phyloP scores from a whole-genome alignment of 1,140 invertebrate genomes.

The Gonioctena quinquepunctata region DNA sequence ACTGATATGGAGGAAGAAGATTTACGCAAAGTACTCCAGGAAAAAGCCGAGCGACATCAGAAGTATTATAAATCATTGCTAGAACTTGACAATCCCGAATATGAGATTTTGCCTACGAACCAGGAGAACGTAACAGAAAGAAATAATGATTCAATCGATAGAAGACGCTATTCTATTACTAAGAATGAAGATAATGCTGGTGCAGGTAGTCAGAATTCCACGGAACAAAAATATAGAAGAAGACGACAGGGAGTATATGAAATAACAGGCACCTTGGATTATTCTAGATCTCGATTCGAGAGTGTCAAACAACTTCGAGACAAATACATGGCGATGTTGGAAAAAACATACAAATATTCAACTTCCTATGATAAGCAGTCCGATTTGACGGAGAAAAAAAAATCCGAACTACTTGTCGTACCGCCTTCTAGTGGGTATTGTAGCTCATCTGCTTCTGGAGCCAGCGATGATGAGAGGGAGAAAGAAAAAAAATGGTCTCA shows the following conservation, averaged over 20 bases:
- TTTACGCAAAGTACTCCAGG: constrained; percentile 31
- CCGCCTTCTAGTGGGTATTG: constrained; percentile 49
- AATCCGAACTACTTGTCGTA: constrained; percentile 28
- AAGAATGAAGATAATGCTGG: background rate
- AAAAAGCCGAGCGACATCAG: constrained; percentile 37
- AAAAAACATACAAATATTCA: constrained; percentile 27
- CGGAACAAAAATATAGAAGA: constrained; percentile 29
- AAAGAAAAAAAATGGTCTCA: constrained; percentile 26
- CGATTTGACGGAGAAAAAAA: constrained; percentile 16
- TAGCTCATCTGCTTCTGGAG: constrained; percentile 46
- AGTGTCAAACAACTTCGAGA: constrained; percentile 45
- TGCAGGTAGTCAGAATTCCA: constrained; percentile 1
- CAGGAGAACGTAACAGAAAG: constrained; percentile 12
- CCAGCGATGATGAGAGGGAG: constrained; percentile 48
- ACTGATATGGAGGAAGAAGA: constrained; percentile 17
- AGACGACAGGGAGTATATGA: constrained; percentile 43
- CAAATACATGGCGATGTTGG: constrained; percentile 44
- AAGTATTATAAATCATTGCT: constrained; percentile 35
- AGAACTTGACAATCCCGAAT: constrained; percentile 6
- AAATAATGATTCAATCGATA: background rate
- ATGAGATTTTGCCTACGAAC: background rate
- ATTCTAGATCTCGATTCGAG: constrained; percentile 34
- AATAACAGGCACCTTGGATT: constrained; percentile 17
- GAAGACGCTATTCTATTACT: background rate
- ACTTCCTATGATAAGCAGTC: constrained; percentile 2